Conservation (phyloP, 2,888 invertebrate genomes). For the Trissoscelio sp. region DNA sequence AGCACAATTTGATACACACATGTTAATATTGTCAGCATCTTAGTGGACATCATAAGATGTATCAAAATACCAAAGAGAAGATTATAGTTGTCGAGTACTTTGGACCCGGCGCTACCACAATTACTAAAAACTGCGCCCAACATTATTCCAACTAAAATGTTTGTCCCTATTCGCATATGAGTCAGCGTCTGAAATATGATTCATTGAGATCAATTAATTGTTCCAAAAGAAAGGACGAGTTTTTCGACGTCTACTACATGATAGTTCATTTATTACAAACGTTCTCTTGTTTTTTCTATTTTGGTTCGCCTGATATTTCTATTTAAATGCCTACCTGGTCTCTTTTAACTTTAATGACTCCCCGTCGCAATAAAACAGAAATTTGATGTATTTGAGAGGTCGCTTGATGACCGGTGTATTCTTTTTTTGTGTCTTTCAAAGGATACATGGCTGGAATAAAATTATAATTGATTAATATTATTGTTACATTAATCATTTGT, state of each 20-base stretch:
- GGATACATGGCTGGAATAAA: conserved; percentile 75
- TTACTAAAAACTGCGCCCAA: conserved; percentile 90
- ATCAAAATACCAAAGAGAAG: conserved; percentile 95
- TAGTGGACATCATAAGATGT: conserved; percentile 96
- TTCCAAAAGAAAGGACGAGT: background rate
- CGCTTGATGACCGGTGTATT: conserved; percentile 85
- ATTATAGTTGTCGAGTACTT: conserved; percentile 93
- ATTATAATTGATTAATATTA: no score
- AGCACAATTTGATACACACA: conserved; percentile 86
- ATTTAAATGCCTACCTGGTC: no score
- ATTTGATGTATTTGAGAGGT: conserved; percentile 90
- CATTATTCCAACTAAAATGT: conserved; percentile 90
- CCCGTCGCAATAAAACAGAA: conserved; percentile 88
- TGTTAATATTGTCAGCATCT: conserved; percentile 95
- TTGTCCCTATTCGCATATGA: conserved; percentile 90
- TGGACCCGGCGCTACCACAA: conserved; percentile 90
- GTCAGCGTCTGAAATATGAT: conserved; percentile 88
- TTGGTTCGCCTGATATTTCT: no score
- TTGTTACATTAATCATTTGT: no score
- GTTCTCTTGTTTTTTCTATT: no score
- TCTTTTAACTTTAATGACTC: conserved; percentile 89
- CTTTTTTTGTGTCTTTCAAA: conserved; percentile 49
- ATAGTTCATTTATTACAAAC: background rate
- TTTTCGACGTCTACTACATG: conserved; percentile 1
- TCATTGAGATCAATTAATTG: background rate